phyloP scores from a whole-genome alignment of 2,888 invertebrate species.

The Clepsis dumicolana region DNA sequence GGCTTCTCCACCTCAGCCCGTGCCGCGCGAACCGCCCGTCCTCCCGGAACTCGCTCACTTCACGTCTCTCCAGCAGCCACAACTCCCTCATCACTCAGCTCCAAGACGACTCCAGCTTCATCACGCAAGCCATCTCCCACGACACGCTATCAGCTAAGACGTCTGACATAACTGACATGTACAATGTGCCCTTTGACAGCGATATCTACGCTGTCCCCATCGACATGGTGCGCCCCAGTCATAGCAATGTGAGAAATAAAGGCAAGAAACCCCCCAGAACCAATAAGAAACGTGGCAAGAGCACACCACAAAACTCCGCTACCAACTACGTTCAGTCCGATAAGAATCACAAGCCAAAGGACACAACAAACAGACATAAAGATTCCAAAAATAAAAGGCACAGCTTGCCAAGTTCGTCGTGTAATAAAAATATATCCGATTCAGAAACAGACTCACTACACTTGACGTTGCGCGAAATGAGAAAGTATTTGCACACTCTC shows the following conservation, averaged over 20 bases:
- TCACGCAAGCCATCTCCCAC: conserved; percentile 95
- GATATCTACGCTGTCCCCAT: conserved; percentile 95
- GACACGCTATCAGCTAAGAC: conserved; percentile 90
- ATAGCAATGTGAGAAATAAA: conserved; percentile 68
- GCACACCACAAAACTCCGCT: conserved; percentile 62
- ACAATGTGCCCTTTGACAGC: conserved; percentile 95
- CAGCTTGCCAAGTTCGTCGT: conserved; percentile 89
- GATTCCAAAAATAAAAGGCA: conserved; percentile 87
- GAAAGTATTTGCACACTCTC: conserved; percentile 93
- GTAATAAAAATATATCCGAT: conserved; percentile 81
- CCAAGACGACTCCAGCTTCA: conserved; percentile 94
- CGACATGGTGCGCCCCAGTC: conserved; percentile 90
- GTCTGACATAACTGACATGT: conserved; percentile 93
- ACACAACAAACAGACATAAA: conserved; percentile 62
- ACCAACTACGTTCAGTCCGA: conserved; percentile 58
- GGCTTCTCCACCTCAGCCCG: conserved; percentile 87
- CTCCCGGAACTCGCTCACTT: conserved; percentile 91
- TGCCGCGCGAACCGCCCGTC: conserved; percentile 88
- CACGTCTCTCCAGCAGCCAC: conserved; percentile 93
- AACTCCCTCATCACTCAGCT: conserved; percentile 92
- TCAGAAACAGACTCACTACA: conserved; percentile 90
- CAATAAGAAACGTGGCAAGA: conserved; percentile 74
- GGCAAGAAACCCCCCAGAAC: conserved; percentile 72
- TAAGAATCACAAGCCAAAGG: conserved; percentile 64
- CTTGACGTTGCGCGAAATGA: conserved; percentile 94